A percentile compares a stretch with the other conserved stretches of the same genome.
These are phyloP conservation scores for Labeo catla DNA, from an alignment of 2,113 vertebrate species.

Conservation along the genomic window DNA sequence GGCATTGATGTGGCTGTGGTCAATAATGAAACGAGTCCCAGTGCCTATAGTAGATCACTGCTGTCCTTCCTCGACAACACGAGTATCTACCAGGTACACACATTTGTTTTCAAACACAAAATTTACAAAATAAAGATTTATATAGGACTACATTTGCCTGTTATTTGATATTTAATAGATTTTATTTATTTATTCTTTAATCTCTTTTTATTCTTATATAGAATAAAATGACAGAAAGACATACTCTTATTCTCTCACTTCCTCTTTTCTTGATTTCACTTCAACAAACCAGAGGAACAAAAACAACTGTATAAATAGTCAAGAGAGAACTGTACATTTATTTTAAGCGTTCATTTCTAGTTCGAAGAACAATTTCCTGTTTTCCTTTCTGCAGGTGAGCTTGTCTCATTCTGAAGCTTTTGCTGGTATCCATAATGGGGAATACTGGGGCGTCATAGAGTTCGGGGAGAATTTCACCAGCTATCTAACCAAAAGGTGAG, in stretches of 20 bases:
- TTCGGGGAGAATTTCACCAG: slow-evolving; percentile 79
- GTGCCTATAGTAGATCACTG: slow-evolving; percentile 66
- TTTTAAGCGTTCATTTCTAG: background rate
- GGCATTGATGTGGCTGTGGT: slow-evolving; percentile 78
- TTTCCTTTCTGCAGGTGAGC: slow-evolving; percentile 63
- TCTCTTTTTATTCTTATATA: too few relatives aligned
- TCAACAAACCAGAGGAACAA: background rate
- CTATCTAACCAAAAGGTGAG: slow-evolving; percentile 76
- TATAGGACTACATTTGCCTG: background rate
- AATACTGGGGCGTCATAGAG: slow-evolving; percentile 78
- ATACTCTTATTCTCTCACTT: slow-evolving; percentile 42
- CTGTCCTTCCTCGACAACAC: slow-evolving; percentile 79
- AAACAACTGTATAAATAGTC: background rate
- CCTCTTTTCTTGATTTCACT: background rate
- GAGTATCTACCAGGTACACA: slow-evolving; percentile 73
- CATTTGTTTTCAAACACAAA: background rate
- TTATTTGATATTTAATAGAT: too few relatives aligned
- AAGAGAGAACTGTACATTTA: background rate
- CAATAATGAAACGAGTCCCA: slow-evolving; percentile 75
- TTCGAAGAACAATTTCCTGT: background rate
- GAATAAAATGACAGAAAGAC: too few relatives aligned
- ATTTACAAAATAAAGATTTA: background rate
- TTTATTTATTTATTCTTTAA: too few relatives aligned
- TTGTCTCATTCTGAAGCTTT: slow-evolving; percentile 75
- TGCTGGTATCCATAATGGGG: slow-evolving; percentile 70